Evolutionary conservation across 2,113 vertebrate species (phyloP), one percentile per base, ranked within the genome.

Genomic region (Aldabrachelys gigantea): DNA sequence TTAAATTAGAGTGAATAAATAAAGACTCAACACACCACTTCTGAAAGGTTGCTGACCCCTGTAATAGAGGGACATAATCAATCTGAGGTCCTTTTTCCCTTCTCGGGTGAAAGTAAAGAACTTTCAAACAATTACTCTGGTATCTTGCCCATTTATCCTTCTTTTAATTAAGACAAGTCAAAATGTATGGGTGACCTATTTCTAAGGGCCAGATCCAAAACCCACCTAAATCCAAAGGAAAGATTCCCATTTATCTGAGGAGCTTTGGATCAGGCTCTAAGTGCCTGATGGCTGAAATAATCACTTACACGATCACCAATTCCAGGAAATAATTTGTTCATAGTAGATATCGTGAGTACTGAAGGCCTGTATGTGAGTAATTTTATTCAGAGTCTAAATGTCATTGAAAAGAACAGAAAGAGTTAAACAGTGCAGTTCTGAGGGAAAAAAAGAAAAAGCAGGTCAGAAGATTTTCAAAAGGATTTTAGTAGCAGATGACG

Each of bases 401-500:
- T 44, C 86, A 89, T 92, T 80, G 95, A 96, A 96, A 97, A 76
- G 76, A 92, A 90, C 83, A 87, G 85, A 90, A 94, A 90, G 86
- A 95, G 54, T 93, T 90, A 91, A 56, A 93, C 94, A 94, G 95
- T 88, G 87, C 94, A 91, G 53, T 91, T 97, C 89, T 79, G 50
- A 94, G 35, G 65, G 47, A 4, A 65, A 24, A 95, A 50, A 87
- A 87, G 88, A 14, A 19, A 94, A 80, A 75, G 13, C 3, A 44
- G 94, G 53, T 84, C 80, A 89, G 95, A 94, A 91, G 80, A 79
- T 53, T 95, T 95, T 92, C 90, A 82, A 93, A 95, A 96, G 82
- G 94, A 97, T 95, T 94, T 96, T 94, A 95, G 49, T 83, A 96
- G 75, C 22, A 49, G 52, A 87, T 94, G 86, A 96, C 90, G 80